These are phyloP conservation scores for Protomyctophum bolini DNA, from an alignment of 2,113 vertebrate genomes.

Conservation along the genomic window DNA sequence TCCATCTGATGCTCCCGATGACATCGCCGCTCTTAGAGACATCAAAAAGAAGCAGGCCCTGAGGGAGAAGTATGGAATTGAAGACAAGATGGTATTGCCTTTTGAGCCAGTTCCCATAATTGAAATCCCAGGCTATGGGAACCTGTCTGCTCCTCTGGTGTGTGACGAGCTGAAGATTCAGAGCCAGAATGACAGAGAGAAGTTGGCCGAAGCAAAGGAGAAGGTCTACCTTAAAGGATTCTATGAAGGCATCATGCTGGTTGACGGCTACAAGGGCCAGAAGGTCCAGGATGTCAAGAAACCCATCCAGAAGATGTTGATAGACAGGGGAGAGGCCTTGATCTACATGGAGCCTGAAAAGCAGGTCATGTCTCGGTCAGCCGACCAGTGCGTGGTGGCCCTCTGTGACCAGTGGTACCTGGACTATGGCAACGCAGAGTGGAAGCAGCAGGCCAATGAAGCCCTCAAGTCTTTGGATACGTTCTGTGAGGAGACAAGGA, in stretches of 20 bases:
- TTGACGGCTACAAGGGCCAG: constrained; percentile 90
- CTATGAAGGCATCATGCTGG: constrained; percentile 97
- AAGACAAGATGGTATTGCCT: constrained; percentile 94
- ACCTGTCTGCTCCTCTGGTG: constrained; percentile 86
- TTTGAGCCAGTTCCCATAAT: constrained; percentile 96
- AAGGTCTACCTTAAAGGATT: constrained; percentile 94
- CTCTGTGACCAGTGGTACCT: constrained; percentile 99
- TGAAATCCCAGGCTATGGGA: constrained; percentile 91
- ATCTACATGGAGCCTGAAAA: constrained; percentile 98
- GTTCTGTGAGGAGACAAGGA: constrained; percentile 96
- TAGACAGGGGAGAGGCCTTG: constrained; percentile 88
- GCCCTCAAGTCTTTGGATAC: constrained; percentile 88
- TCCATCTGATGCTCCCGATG: constrained; percentile 95
- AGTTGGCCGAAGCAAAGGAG: constrained; percentile 94
- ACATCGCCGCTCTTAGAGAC: constrained; percentile 92
- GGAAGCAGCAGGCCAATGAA: constrained; percentile 87
- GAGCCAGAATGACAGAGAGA: constrained; percentile 97
- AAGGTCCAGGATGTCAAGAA: constrained; percentile 97
- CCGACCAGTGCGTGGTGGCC: constrained; percentile 95
- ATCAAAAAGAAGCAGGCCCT: constrained; percentile 95
- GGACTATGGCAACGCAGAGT: constrained; percentile 91
- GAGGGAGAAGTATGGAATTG: constrained; percentile 91
- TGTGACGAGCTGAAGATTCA: constrained; percentile 96
- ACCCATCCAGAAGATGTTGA: constrained; percentile 90
- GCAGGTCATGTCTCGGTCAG: constrained; percentile 92